Evolutionary conservation across 1,140 invertebrate species (phyloP), one percentile per base, ranked within the genome.

Genomic region (Monomorium pharaonis): DNA sequence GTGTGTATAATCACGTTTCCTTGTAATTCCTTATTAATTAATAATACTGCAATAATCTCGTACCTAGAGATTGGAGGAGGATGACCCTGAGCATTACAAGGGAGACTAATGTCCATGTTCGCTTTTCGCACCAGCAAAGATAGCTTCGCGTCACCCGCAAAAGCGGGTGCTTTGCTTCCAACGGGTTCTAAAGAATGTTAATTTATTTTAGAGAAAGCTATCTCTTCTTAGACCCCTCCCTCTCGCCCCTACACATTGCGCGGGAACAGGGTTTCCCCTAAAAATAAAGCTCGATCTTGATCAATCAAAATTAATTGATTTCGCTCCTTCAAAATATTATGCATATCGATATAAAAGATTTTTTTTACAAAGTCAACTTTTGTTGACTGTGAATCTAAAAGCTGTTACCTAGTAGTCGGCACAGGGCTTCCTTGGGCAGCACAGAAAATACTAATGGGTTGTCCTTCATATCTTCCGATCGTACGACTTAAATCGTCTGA

Each of bases 51-150:
- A 67, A 67, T 67, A 67, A 69, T 69, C 44, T 67, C 95, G 94
- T 95, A 97, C 97, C 97, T 97, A 96, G 96, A 97, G 87, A 95
- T 85, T 84, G 97, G 97, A 87, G 96, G 95, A 88, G 97, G 97
- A 92, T 96, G 97, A 72, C 95, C 97, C 95, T 97, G 97, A 76
- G 96, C 97, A 63, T 96, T 96, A 92, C 97, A 97, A 21, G 96
- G 88, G 75, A 97, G 93, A 86, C 95, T 96, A 88, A 97, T 94
- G 87, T 95, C 96, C 77, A 95, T 94, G 65, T 93, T 94, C 63
- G 93, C 86, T 85, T 88, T 91, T 86, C 92, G 91, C 74, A 91
- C 85, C 85, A 93, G 92, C 63, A 93, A 76, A 49, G 93, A 93
- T 44, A 94, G 85, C 74, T 93, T 93, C 14, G 88, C 89, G 62